Conservation (phyloP, 1,140 invertebrate species). For the Amphibalanus amphitrite region DNA sequence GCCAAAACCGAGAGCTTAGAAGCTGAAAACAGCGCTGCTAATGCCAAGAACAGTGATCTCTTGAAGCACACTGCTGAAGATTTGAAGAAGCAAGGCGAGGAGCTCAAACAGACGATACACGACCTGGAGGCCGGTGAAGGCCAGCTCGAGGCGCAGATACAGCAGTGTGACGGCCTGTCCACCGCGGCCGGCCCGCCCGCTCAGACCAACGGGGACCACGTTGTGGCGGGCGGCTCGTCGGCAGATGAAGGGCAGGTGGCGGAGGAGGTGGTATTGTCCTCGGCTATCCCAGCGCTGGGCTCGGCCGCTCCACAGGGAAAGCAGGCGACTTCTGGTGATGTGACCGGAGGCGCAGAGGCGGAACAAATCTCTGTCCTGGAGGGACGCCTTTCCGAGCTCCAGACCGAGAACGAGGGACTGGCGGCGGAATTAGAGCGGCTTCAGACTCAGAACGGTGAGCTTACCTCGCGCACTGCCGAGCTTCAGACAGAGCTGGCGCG, state of each 20-base stretch:
- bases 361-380: slow-evolving; percentile 10
- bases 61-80: background rate
- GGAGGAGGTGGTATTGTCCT: too few species aligned
- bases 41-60: background rate
- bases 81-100: slow-evolving; percentile 1
- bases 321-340: background rate
- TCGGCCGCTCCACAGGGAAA: too few species aligned
- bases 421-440: slow-evolving; percentile 19
- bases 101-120: slow-evolving; percentile 1
- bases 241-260: too few species aligned
- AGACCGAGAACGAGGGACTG: slow-evolving; percentile 9
- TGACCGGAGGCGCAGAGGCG: background rate
- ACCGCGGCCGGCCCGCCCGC: too few species aligned
- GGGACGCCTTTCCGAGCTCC: slow-evolving; percentile 17
- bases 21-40: background rate
- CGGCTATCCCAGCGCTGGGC: too few species aligned
- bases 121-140: background rate
- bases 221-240: too few species aligned
- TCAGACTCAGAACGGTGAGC: slow-evolving; percentile 7
- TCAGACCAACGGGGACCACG: too few species aligned
- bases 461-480: slow-evolving; percentile 15
- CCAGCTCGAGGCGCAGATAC: too few species aligned
- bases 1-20: slow-evolving; percentile 19
- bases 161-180: too few species aligned
- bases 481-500: slow-evolving; percentile 21